Percentiles rank a stretch among this genome's conserved stretches.
These are phyloP conservation scores for Gastrophryne carolinensis DNA, from an alignment of 2,797 vertebrate genomes.

Conservation along the genomic window DNA sequence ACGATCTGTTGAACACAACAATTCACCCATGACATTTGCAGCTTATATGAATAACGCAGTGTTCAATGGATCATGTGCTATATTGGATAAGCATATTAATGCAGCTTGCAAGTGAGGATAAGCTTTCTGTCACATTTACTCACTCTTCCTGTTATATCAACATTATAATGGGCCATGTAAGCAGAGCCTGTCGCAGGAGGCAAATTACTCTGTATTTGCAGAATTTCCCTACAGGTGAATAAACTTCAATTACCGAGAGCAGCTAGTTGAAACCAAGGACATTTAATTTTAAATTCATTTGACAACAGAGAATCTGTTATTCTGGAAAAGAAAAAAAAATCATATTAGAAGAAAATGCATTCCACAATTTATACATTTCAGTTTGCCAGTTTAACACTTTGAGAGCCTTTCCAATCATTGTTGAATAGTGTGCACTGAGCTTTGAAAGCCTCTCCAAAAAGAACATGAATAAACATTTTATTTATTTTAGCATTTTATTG, in stretches of 20 bases:
- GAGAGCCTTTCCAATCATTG: too few relatives aligned
- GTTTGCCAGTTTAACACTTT: too few relatives aligned
- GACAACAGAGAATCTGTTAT: background rate
- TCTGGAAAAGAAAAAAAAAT: background rate
- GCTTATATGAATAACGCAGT: conserved; percentile 39
- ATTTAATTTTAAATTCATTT: background rate
- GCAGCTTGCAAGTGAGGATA: conserved; percentile 10
- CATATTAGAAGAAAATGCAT: background rate
- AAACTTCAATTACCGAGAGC: background rate
- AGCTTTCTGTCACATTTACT: background rate
- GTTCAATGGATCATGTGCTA: conserved; percentile 22
- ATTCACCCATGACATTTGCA: conserved; percentile 50
- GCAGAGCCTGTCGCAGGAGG: background rate
- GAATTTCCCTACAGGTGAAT: background rate
- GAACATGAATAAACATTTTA: too few relatives aligned
- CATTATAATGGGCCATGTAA: background rate
- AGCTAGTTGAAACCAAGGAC: background rate
- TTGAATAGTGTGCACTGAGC: too few relatives aligned
- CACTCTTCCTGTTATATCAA: background rate
- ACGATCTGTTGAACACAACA: conserved; percentile 44
- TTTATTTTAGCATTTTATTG: too few relatives aligned
- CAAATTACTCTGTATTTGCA: background rate
- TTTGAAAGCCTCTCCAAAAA: too few relatives aligned
- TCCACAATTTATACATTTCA: background rate
- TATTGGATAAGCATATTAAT: conserved; percentile 43